Evolutionary conservation across 2,113 vertebrate genomes (phyloP).

Genomic region (Ploceus nigricollis): DNA sequence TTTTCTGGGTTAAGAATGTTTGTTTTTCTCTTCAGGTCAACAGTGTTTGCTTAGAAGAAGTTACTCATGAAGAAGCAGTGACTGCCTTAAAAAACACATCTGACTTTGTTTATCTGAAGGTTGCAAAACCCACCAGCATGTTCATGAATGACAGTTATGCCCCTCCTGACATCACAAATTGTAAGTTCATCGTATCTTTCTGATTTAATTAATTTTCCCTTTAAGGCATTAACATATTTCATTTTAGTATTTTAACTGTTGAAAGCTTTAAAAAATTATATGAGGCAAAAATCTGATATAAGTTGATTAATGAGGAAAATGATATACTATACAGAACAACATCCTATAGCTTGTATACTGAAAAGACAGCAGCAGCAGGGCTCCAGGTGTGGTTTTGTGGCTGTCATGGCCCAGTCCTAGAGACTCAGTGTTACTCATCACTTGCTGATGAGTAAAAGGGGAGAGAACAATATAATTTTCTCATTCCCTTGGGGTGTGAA

Average conservation of each 20-base stretch:
- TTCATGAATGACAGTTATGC: constrained; percentile 91
- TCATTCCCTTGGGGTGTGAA: not conserved
- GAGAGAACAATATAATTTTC: fast-evolving
- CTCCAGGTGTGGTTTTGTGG: not conserved
- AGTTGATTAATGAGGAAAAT: not conserved
- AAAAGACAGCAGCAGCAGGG: not conserved
- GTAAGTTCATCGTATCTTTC: constrained; percentile 78
- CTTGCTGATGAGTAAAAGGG: not conserved
- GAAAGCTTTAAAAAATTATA: not conserved
- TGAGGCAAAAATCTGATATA: not conserved
- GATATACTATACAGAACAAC: not conserved
- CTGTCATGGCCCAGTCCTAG: not conserved
- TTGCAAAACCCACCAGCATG: constrained; percentile 95
- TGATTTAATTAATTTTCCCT: not conserved
- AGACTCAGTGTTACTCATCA: not conserved
- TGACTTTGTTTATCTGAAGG: constrained; percentile 95
- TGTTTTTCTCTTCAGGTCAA: constrained; percentile 83
- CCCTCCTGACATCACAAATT: constrained; percentile 92
- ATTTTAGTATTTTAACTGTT: not conserved
- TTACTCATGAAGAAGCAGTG: constrained; percentile 97
- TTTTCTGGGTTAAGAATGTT: not conserved
- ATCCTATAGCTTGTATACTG: not conserved
- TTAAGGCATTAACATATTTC: not conserved
- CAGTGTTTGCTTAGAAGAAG: constrained; percentile 91
- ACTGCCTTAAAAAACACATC: constrained; percentile 98